Conservation (phyloP, 2,888 invertebrate genomes). For the Oligia fasciuncula region DNA sequence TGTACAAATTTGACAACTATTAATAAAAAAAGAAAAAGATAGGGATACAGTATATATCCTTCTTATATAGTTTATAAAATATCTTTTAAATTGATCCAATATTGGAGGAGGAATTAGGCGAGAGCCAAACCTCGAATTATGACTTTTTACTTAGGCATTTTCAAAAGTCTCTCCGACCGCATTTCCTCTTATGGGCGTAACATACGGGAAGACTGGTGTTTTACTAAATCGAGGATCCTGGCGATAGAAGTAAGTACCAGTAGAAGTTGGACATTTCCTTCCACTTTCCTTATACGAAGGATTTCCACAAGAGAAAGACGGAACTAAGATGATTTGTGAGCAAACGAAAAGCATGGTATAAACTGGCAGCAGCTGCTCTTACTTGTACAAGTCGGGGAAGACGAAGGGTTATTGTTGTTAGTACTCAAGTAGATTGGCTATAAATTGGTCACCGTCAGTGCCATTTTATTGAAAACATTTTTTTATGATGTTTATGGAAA, state of each 20-base stretch:
- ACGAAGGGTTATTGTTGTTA: constrained; percentile 46
- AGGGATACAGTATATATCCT: too few relatives aligned
- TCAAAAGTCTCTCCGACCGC: too few relatives aligned
- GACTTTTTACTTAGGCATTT: too few relatives aligned
- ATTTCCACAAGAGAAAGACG: neutral
- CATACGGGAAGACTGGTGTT: neutral
- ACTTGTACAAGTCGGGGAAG: constrained; percentile 35
- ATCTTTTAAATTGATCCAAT: too few relatives aligned
- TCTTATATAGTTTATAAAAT: too few relatives aligned
- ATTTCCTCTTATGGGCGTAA: neutral
- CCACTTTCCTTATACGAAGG: too few relatives aligned
- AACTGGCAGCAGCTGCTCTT: constrained; percentile 28
- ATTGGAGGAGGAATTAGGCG: too few relatives aligned
- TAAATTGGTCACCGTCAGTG: constrained; percentile 12
- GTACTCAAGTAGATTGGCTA: constrained; percentile 39
- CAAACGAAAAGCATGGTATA: constrained; percentile 12
- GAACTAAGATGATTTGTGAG: constrained; percentile 10
- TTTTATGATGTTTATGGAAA: neutral
- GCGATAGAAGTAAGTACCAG: neutral
- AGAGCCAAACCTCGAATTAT: too few relatives aligned
- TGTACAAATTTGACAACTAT: too few relatives aligned
- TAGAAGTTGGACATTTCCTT: neutral
- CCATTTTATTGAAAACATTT: neutral
- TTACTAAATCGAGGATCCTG: neutral
- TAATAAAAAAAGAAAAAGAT: too few relatives aligned